Base-by-base conservation (phyloP, 2,888 invertebrate species). In the Cynaeus angustus region DNA sequence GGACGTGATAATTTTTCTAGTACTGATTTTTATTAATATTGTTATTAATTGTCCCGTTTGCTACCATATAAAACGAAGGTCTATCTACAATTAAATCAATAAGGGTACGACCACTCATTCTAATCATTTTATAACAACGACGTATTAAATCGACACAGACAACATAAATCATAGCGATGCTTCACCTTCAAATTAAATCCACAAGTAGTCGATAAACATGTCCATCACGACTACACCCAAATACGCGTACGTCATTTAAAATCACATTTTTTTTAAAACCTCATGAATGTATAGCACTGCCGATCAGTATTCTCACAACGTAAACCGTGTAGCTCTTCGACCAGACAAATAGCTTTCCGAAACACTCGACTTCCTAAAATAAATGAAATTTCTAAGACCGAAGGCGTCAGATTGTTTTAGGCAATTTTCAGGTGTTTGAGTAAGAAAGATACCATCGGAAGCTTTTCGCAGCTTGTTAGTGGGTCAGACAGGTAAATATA, bases 381-480 rank as follows among this genome's bases (percentile, higher is more conserved):
- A 13, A 10, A 26, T 28, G 52, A 52, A 52, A 52, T 52, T 52
- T 6, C 12, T 10, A 55, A 55, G 55, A 9, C 41, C 10, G 6
- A 12, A 12, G 41, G 41, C 41, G 41, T 41, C 41, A 13, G 41
- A 41, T 41, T 41, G 41, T 41, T 41, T 41, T 41, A 12, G 12
- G 5, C 41, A 41, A 41, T 41, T 41, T 41, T 41, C 41, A 12
- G 41, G 41, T 37, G 37, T 37, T 37, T 37, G 37, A 37, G 37
- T n/a, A 52, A 13, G 33, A 13, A 52, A 52, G 52, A 30, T 55
- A 33, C 38, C 21, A 37, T 21, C 21, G 16, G 12, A 12, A 30
- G 26, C 46, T 59, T 46, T 59, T 59, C 30, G 46, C 59, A 33
- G 59, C 33, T 59, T 30, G 59, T 59, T 50, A 61, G 37, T 61